Evolutionary conservation across 2,113 vertebrate species (phyloP).

Genomic region (Furnarius figulus): DNA sequence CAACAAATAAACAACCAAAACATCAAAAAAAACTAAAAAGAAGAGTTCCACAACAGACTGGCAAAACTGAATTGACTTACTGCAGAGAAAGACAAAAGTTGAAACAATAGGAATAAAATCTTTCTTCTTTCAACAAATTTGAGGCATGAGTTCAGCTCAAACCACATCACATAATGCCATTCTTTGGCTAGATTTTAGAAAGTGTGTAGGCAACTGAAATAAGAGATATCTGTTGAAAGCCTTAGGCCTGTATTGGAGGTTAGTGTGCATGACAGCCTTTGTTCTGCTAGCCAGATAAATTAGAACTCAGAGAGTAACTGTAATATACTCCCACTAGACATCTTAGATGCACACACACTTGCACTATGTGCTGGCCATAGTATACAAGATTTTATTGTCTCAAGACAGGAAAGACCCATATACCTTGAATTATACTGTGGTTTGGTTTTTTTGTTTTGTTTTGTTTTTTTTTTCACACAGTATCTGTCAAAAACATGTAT

Average conservation of each 20-base stretch:
- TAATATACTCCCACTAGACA: not conserved
- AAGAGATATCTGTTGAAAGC: not conserved
- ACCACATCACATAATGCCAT: not conserved
- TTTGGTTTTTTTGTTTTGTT: too few relatives aligned
- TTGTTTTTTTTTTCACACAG: too few relatives aligned
- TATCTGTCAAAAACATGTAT: not conserved
- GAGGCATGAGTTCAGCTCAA: not conserved
- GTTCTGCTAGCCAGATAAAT: not conserved
- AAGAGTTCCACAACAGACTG: not conserved
- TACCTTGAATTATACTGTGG: not conserved
- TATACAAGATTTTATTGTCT: not conserved
- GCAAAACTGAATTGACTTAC: not conserved
- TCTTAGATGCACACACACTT: not conserved
- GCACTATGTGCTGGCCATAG: not conserved
- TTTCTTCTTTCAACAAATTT: not conserved
- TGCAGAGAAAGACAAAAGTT: not conserved
- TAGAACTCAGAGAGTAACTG: not conserved
- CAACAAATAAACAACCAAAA: not conserved
- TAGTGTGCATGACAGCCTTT: not conserved
- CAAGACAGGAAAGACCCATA: not conserved
- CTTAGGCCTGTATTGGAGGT: not conserved
- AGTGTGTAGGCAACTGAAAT: not conserved
- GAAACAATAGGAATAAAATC: not conserved
- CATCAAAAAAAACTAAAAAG: too few relatives aligned
- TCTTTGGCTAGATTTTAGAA: not conserved